Evolutionary conservation across 2,797 vertebrate species (phyloP), one percentile per base, ranked within the genome.

Genomic region (Mus spretus): DNA sequence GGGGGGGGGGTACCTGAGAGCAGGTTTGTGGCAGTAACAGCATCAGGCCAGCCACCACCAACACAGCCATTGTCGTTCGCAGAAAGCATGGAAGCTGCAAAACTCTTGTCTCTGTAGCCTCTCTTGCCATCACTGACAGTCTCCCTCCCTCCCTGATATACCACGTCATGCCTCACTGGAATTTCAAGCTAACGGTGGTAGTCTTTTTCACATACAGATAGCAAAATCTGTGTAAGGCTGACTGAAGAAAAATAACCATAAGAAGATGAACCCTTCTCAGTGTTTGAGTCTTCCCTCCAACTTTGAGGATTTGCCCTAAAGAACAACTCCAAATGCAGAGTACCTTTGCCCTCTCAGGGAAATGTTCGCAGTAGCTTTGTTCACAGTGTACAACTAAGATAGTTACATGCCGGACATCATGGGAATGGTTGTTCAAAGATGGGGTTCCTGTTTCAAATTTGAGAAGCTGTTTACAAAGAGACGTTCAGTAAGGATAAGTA

Each of bases 61-160:
- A 40, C 5, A 47, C 2, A 1, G 2, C 10, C 50, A 9, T 11
- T 37, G 2, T 77, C 24, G 15, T 50, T 14, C 31, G 0, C 15
- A 67, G 6, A 13, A 10, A 84, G 5, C 1, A 0, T 4, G 20
- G 24, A 34, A 2, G 37, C 14, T 40, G 0, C 5, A 0, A 72
- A 31, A n/a, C 19, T 0, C 0, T 34, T 15, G 0, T 84, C 53
- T 9, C 47, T 26, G 1, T 24, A 11, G 0, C 20, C 63, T 61
- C 31, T 19, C 22, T 79, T 22, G 34, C 26, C 24, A 20, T 47
- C 26, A 1, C 0, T 50, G 28, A n/a, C n/a, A 15, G 2, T 5
- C 53, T 26, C 26, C 87, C 55, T 81, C 70, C 80, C 53, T 14
- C 78, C 17, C 5, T 47, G 40, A 44, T 20, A 1, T 55, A 37